Evolutionary conservation across 2,888 invertebrate genomes (phyloP), one percentile per base, ranked within the genome.

Genomic region (Schrankia costaestrigalis): DNA sequence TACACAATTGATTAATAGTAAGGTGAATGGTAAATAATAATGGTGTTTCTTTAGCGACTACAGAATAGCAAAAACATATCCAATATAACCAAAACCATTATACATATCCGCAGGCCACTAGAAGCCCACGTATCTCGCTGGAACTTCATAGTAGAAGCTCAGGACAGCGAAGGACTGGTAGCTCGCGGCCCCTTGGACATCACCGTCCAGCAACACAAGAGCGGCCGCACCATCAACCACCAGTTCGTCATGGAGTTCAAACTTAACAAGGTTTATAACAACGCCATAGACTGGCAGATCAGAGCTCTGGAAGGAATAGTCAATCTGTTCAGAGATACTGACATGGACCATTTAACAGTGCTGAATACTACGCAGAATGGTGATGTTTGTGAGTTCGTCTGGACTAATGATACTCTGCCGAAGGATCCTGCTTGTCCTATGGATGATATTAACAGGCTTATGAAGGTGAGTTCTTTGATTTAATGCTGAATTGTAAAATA

Each of bases 331-430:
- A 86, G 91, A 18, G 81, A 89, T 29, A 90, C 89, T 0, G 90
- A 92, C 48, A 79, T 90, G 70, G 90, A 90, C 12, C 91, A 93
- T 36, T 90, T 96, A 45, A 93, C 93, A 0, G 93, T 95, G 0
- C 84, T 93, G 28, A 89, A 90, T 19, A 90, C 92, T 11, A 91
- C 92, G 19, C 85, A 90, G 35, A 80, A 78, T 27, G 89, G 80
- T 17, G 91, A 90, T 63, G 89, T 90, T 63, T 91, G 89, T 53
- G 91, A 91, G 56, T 95, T 91, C 70, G 93, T 91, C 15, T 96
- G 95, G 95, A 93, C 95, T 10, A 97, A 97, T 66, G 96, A 95
- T 52, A 94, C 95, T 4, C 71, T 97, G 52, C 93, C 95, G 0
- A 93, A 93, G 28, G 92, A 91, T 56, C 74, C 82, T 0, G 90